Base-by-base conservation (phyloP, 2,797 vertebrate genomes). In the Semaprochilodus insignis region DNA sequence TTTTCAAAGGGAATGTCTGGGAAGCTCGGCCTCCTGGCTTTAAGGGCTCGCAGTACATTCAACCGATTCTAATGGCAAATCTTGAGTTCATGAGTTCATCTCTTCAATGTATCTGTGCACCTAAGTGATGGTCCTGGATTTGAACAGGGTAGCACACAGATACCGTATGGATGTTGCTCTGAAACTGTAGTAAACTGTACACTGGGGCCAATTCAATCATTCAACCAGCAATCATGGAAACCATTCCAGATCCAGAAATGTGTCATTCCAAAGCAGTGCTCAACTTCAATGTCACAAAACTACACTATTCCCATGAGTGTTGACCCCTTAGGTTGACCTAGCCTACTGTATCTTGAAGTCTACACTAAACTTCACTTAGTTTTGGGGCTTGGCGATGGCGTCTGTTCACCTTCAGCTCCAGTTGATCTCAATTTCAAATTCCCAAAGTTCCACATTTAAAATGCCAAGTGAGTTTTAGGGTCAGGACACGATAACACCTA, bases 391-490 rank as follows among this genome's bases (percentile, higher is more conserved):
- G 60, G 25, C 25, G 59, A 25, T 62, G 19, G 36, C 67, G 13
- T 70, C 40, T 44, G 21, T 36, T 70, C n/a, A 70, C 36, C 36
- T 23, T 48, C 36, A 21, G 34, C 48, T 52, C 44, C n/a, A 0
- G 44, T 72, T 52, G 63, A 66, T 66, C 34, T 66, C 31, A 66
- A 66, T 54, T 72, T 72, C 14, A 54, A 72, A 52, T 54, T 72
- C 27, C 27, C 31, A 36, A 44, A 63, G 25, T 63, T 36, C 4
- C 16, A 4, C 63, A 21, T 66, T 66, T 36, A 66, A 66, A 66
- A 66, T 66, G 63, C 67, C 48, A 70, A 70, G n/a, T 13, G 67
- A 44, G 67, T n/a, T 36, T 59, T 59, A n/a, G 63, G 83, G 69
- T 72, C 59, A 82, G 73, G 63, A 57, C 71, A 66, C 66, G 31